A percentile compares a stretch with the other conserved stretches of the same genome.
These are phyloP conservation scores for Galerucella nymphaeae DNA, from an alignment of 2,888 invertebrate species.

Conservation along the genomic window DNA sequence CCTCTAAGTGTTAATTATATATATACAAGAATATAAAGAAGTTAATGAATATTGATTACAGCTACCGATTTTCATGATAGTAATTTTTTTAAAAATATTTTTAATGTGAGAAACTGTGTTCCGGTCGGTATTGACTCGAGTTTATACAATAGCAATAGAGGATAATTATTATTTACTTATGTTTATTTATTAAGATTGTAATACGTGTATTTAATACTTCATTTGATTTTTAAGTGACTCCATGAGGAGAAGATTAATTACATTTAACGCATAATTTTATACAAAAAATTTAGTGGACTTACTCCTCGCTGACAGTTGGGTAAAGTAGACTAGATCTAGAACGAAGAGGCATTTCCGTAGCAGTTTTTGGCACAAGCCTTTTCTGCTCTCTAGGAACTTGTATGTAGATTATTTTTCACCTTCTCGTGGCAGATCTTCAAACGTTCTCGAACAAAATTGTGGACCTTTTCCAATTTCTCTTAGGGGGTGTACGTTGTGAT, in stretches of 20 bases:
- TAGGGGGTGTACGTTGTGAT: no score
- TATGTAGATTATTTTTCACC: no score
- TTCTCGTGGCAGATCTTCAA: no score
- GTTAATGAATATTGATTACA: slow-evolving; percentile 32
- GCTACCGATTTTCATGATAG: slow-evolving; percentile 28
- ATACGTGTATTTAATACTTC: slow-evolving; percentile 21
- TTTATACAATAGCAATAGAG: slow-evolving; percentile 3
- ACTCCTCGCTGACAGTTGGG: no score
- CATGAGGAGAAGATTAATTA: slow-evolving; percentile 13
- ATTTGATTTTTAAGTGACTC: slow-evolving; percentile 14
- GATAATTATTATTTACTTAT: slow-evolving; percentile 15
- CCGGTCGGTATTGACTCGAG: slow-evolving; percentile 16
- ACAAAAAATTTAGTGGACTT: no score
- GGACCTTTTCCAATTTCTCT: no score
- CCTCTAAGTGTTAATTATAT: slow-evolving; percentile 24
- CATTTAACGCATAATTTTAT: not conserved
- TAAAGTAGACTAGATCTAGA: no score
- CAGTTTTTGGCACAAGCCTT: no score
- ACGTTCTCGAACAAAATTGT: no score
- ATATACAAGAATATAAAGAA: slow-evolving; percentile 21
- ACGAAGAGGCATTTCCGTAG: no score
- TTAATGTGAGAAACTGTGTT: slow-evolving; percentile 21
- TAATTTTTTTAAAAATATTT: slow-evolving; percentile 26
- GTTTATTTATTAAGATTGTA: slow-evolving; percentile 22
- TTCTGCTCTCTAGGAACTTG: no score